phyloP scores from a whole-genome alignment of 2,797 vertebrate genomes.

The Coracias cyanogaster region DNA sequence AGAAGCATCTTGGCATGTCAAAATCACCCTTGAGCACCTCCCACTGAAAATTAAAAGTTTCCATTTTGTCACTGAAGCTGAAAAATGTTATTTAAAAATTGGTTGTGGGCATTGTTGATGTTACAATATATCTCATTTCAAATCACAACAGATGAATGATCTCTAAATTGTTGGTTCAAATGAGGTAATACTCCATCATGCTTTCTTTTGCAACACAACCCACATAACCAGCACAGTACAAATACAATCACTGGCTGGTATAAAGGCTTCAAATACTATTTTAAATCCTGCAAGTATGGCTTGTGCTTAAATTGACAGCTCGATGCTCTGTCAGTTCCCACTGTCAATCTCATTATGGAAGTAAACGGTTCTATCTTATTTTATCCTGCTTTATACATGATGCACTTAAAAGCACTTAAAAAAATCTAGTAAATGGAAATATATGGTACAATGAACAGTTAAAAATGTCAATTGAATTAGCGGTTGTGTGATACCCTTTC shows the following conservation, averaged over 20 bases:
- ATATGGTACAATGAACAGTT: conserved; percentile 66
- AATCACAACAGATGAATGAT: conserved; percentile 50
- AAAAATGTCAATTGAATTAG: conserved; percentile 74
- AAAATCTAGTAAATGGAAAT: conserved; percentile 69
- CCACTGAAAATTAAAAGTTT: background rate
- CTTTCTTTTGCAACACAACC: conserved; percentile 45
- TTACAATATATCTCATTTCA: conserved; percentile 7
- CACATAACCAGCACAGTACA: conserved; percentile 27
- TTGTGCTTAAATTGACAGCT: conserved; percentile 55
- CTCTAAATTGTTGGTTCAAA: conserved; percentile 34
- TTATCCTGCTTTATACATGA: conserved; percentile 30
- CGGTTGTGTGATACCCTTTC: conserved; percentile 50
- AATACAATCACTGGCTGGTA: conserved; percentile 50
- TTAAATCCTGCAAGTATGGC: conserved; percentile 50
- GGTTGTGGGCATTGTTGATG: background rate
- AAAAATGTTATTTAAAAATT: background rate
- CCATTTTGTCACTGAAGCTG: background rate
- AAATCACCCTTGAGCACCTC: background rate
- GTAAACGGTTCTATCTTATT: conserved; percentile 36
- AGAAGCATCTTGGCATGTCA: background rate
- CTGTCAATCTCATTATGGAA: conserved; percentile 56
- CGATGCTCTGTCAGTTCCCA: conserved; percentile 55
- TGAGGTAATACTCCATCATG: conserved; percentile 13
- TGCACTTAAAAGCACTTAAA: conserved; percentile 64
- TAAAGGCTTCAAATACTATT: conserved; percentile 51